phyloP scores from a whole-genome alignment of 2,113 vertebrate species.

The Oenanthe oenanthe region DNA sequence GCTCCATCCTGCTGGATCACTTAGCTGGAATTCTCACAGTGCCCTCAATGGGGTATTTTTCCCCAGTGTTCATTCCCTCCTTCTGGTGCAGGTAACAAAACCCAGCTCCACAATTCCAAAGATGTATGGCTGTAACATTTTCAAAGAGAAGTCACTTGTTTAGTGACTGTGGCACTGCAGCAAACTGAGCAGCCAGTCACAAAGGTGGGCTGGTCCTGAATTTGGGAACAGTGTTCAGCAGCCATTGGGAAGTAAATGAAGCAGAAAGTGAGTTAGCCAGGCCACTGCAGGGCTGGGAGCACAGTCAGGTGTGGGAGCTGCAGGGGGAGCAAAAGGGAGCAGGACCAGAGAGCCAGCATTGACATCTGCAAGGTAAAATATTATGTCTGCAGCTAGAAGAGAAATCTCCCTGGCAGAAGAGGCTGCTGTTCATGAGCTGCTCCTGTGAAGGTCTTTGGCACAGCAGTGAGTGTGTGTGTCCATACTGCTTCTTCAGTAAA shows the following conservation, averaged over 20 bases:
- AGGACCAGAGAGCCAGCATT: not conserved
- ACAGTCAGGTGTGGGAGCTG: conserved; percentile 6
- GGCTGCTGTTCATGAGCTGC: not conserved
- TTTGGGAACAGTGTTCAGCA: not conserved
- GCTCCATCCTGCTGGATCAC: not conserved
- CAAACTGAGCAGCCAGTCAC: not conserved
- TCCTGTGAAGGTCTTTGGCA: not conserved
- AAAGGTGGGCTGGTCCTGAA: not conserved
- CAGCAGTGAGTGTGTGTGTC: not conserved
- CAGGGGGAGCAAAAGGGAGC: conserved; percentile 21
- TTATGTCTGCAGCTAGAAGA: not conserved
- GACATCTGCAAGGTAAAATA: not conserved
- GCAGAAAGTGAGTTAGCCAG: conserved; percentile 38
- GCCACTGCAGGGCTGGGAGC: not conserved
- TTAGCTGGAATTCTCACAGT: not conserved
- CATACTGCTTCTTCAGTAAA: not conserved
- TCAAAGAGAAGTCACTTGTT: not conserved
- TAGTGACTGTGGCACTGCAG: not conserved
- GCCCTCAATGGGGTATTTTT: not conserved
- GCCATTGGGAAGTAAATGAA: conserved; percentile 36
- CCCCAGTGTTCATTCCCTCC: not conserved
- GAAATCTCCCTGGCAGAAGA: not conserved
- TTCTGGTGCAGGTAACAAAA: not conserved
- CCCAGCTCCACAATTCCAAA: not conserved
- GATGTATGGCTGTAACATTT: not conserved